Evolutionary conservation across 1,140 invertebrate species (phyloP), one percentile per base, ranked within the genome.

Genomic region (Halesus radiatus): DNA sequence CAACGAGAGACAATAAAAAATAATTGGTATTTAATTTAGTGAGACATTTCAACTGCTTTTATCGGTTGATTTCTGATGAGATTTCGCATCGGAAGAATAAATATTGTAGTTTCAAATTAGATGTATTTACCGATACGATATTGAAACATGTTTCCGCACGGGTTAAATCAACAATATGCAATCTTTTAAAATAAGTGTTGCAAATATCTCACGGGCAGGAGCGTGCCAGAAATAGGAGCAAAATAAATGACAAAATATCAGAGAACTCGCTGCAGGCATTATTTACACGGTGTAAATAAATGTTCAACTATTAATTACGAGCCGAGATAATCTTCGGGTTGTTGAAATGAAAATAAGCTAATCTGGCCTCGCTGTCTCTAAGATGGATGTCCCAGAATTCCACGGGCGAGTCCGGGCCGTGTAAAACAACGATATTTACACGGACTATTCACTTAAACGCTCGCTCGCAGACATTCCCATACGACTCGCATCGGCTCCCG

Each of bases 341-440:
- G 81, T 83, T 80, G 81, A 83, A 83, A 80, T 83, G 81, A 78
- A 83, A 80, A 83, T 83, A 83, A 83, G 81, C 81, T 77, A 83
- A 83, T 83, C 78, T 60, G 73, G 78, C 20, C 66, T 68, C 60
- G 78, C 78, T 78, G 81, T 80, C 78, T 29, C 32, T 5, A 56
- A 78, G 81, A 83, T 77, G 81, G 68, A 83, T 83, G 81, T 70
- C 37, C 64, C 45, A 32, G 75, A 78, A 83, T 83, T 80, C 81
- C 70, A 53, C 64, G 66, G 18, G 18, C 73, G 58, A 76, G 78
- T 80, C 73, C 23, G 72, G 32, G 16, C 45, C 26, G 60, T 76
- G 73, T 80, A 83, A 60, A 79, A 80, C 78, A 80, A 82, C 78
- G 60, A 70, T 79, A 83, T 76, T 80, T 83, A 83, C 78, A 80